These are phyloP conservation scores for Ceuthmochares aereus DNA, from an alignment of 2,113 vertebrate species.

Conservation along the genomic window DNA sequence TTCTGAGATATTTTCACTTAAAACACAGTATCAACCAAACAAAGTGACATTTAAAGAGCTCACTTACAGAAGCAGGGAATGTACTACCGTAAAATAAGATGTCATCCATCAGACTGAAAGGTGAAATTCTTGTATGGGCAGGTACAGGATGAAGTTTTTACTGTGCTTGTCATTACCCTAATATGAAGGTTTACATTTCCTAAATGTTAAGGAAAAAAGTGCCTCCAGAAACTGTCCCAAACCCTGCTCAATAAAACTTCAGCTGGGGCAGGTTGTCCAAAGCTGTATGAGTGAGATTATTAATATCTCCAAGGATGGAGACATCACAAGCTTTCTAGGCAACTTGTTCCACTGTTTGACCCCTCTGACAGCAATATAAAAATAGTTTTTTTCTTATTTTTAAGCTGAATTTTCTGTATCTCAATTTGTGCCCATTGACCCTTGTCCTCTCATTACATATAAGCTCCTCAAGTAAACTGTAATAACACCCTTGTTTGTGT, in stretches of 20 bases:
- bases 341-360: background rate
- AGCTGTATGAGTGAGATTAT: background rate
- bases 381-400: background rate
- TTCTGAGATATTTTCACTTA: background rate
- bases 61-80: background rate
- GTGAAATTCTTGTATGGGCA: background rate
- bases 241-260: background rate
- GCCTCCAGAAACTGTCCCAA: background rate
- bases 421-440: background rate
- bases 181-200: background rate
- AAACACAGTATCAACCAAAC: background rate
- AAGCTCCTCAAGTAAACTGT: background rate
- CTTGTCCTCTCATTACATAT: background rate
- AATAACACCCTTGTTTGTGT: background rate
- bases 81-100: background rate
- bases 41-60: background rate
- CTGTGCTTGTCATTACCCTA: background rate
- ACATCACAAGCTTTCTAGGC: background rate
- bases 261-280: background rate
- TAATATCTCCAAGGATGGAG: background rate
- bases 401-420: background rate
- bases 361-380: background rate
- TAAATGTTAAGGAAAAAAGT: background rate
- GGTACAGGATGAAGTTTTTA: background rate
- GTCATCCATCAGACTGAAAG: background rate